These are phyloP conservation scores for Neodiprion pinetum DNA, from an alignment of 1,140 invertebrate genomes.

Conservation along the genomic window DNA sequence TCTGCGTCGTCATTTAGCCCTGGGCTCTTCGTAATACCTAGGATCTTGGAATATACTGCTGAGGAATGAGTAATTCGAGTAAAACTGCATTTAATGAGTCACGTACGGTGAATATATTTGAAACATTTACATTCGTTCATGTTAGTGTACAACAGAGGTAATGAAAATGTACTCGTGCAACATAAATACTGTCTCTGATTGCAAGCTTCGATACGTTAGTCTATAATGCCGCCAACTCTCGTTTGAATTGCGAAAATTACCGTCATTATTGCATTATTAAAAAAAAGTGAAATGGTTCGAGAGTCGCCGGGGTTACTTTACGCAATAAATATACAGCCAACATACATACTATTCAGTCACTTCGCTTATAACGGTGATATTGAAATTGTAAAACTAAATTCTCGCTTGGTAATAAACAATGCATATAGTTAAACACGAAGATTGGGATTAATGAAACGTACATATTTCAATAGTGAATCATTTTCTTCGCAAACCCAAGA, in stretches of 20 bases:
- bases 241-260: constrained; percentile 12
- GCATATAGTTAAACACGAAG: constrained; percentile 66
- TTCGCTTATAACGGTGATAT: constrained; percentile 36
- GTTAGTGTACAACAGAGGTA: constrained; percentile 14
- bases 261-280: constrained; percentile 18
- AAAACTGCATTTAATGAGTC: background rate
- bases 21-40: no score
- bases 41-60: no score
- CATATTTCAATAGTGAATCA: constrained; percentile 80
- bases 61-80: background rate
- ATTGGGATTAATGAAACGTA: constrained; percentile 78
- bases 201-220: no score
- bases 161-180: background rate
- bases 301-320: constrained; percentile 18
- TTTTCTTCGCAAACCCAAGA: constrained; percentile 86
- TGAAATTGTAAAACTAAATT: constrained; percentile 4
- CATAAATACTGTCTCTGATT: no score
- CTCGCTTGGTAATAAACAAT: background rate
- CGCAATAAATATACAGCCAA: constrained; percentile 51
- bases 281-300: constrained; percentile 1
- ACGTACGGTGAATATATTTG: no score
- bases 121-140: background rate
- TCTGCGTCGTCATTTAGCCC: no score
- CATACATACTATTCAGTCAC: constrained; percentile 54
- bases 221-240: background rate